Evolutionary conservation across 1,140 invertebrate species (phyloP).

Genomic region (Heliconius hermathena): DNA sequence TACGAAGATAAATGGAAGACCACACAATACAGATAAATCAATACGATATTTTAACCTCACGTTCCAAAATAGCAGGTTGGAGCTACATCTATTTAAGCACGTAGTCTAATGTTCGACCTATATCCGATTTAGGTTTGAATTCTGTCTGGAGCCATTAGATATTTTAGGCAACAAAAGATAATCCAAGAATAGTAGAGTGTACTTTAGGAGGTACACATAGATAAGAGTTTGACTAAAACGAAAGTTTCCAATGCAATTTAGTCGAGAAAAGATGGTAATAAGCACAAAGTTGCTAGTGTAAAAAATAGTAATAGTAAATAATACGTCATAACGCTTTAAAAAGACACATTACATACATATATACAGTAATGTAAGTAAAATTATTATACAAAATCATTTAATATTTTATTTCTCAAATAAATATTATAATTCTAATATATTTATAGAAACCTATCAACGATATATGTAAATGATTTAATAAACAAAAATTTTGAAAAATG

Average conservation of each 20-base stretch:
- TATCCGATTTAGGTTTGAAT: conserved; percentile 11
- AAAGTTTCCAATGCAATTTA: neutral
- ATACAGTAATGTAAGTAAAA: no score
- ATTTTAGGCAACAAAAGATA: conserved; percentile 11
- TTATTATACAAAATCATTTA: no score
- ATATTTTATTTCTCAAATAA: no score
- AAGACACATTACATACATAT: no score
- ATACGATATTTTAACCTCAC: conserved; percentile 15
- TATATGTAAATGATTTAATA: neutral
- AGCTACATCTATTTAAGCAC: neutral
- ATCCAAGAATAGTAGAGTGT: neutral
- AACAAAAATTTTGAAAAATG: neutral
- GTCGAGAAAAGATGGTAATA: no score
- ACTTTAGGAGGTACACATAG: neutral
- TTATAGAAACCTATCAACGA: no score
- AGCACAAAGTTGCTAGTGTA: no score
- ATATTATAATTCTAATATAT: no score
- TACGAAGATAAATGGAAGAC: conserved; percentile 2
- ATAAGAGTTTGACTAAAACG: neutral
- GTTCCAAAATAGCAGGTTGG: conserved; percentile 10
- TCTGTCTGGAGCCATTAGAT: neutral
- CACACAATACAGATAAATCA: conserved; percentile 14
- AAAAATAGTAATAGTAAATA: no score
- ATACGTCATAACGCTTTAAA: no score
- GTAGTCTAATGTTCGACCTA: conserved; percentile 10